Conservation (phyloP, 35 echinoderm and acorn worm genomes). For the Ptychodera flava region DNA sequence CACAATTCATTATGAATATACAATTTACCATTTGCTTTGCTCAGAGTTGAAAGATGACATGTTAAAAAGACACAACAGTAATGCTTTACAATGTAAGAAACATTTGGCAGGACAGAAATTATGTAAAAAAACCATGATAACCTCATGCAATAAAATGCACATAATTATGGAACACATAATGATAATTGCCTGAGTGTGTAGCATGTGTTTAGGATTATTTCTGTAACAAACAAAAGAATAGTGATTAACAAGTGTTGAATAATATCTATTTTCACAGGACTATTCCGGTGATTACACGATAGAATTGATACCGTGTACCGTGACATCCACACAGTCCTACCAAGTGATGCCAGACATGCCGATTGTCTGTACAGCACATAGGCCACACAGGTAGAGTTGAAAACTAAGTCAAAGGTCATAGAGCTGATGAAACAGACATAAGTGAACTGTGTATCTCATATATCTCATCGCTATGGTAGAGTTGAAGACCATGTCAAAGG, state of each 20-base stretch:
- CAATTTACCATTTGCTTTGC: no score
- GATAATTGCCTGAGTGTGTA: not conserved
- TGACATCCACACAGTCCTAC: slow-evolving; percentile 86
- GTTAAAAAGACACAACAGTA: no score
- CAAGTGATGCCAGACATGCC: slow-evolving; percentile 49
- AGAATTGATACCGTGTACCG: slow-evolving; percentile 90
- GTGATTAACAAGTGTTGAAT: no score
- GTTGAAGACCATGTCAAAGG: no score
- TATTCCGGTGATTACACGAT: slow-evolving; percentile 99
- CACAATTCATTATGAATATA: no score
- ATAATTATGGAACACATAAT: not conserved
- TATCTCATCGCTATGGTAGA: no score
- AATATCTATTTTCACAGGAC: slow-evolving; percentile 74
- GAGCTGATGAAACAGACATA: no score
- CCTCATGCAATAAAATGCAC: not conserved
- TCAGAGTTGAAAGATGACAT: no score
- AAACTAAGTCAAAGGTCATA: no score
- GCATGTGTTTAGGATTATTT: not conserved
- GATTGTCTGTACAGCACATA: slow-evolving; percentile 92
- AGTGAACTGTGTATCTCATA: no score
- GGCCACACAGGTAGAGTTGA: slow-evolving; percentile 94
- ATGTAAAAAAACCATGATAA: not conserved
- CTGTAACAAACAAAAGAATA: not conserved
- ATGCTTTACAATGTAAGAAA: no score
- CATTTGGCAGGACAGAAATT: not conserved